phyloP scores from a whole-genome alignment of 2,113 vertebrate species.

The Sterrhoptilus dennistouni region DNA sequence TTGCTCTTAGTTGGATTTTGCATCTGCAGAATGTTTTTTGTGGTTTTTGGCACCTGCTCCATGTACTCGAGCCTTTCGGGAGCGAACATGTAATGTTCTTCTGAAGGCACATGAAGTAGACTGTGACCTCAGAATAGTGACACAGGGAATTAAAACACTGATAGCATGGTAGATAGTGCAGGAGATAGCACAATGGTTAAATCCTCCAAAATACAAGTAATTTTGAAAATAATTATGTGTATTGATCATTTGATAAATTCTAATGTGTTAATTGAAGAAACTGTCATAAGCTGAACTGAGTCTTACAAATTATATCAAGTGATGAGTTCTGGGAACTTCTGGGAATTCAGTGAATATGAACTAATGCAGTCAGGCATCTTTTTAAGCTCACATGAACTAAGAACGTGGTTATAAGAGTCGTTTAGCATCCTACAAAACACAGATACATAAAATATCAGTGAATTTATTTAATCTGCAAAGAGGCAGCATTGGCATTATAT shows the following conservation, averaged over 20 bases:
- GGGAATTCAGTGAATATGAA: neutral
- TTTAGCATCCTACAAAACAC: neutral
- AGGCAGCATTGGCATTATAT: neutral
- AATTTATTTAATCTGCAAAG: neutral
- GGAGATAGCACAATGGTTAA: neutral
- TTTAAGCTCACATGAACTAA: neutral
- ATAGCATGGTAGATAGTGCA: neutral
- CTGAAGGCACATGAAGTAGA: neutral
- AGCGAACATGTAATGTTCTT: neutral
- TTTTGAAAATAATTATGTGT: neutral
- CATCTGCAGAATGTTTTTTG: neutral
- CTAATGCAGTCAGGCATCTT: neutral
- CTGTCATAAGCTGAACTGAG: neutral
- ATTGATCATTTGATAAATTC: neutral
- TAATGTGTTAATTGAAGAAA: neutral
- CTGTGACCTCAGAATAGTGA: neutral
- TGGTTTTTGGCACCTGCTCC: neutral
- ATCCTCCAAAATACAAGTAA: neutral
- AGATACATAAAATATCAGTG: neutral
- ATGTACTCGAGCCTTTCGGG: neutral
- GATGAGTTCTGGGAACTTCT: neutral
- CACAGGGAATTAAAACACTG: fast-evolving
- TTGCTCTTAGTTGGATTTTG: neutral
- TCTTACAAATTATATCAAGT: neutral
- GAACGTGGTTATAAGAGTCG: neutral